Evolutionary conservation across 2,113 vertebrate species (phyloP), one percentile per base, ranked within the genome.

Genomic region (Mus pahari): DNA sequence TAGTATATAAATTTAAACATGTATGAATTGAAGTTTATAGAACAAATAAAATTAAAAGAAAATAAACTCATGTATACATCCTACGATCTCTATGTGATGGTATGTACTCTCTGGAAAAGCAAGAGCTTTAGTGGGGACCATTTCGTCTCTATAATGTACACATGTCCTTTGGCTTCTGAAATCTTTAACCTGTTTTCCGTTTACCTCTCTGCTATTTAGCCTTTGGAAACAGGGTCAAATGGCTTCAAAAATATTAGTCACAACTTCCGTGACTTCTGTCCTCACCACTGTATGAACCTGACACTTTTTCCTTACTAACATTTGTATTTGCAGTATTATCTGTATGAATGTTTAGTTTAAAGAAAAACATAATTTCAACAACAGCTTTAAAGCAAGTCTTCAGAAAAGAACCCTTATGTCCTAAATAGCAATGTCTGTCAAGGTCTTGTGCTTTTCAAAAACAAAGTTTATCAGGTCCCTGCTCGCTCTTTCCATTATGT

Each of bases 341-440:
- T 86, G 36, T 79, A 88, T 96, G 94, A 58, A 73, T 75, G 50
- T 94, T 93, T 26, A 60, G 22, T 94, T 33, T 45, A 90, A 95
- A 86, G 96, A 92, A 91, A 17, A 87, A 94, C 86, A 19, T 70
- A 36, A 19, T 55, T 55, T 39, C 64, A 90, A 68, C 2, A 93
- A 68, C 39, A 94, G 62, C 12, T 82, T 82, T 92, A 66, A 90
- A 96, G 55, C 48, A 92, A 70, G 36, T 31, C 3, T 14, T 90
- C 17, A 71, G 12, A 83, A 9, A 33, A 90, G 26, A 95, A 53
- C 4, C 24, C 50, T 91, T 93, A 92, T 90, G 45, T 92, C 95
- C 91, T 88, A 13, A 94, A 92, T 74, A 93, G 19, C 48, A 96
- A 42, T n/a, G 36, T 84, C 95, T 92, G 50, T 97, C 88, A 97